Evolutionary conservation across 2,113 vertebrate species (phyloP).

Genomic region (Bos taurus): ARS-UCD2.0 NC_037337.1:73379001-73379500

Average conservation of each 20-base stretch:
- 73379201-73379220: neutral
- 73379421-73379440: neutral
- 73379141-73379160: neutral
- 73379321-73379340: neutral
- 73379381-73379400: slow-evolving; percentile 45
- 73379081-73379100: neutral
- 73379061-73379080: neutral
- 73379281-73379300: slow-evolving; percentile 49
- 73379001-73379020: neutral
- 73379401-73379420: neutral
- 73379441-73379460: neutral
- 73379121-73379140: neutral
- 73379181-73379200: neutral
- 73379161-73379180: neutral
- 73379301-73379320: slow-evolving; percentile 19
- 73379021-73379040: slow-evolving; percentile 5
- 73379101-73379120: slow-evolving; percentile 36
- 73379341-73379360: neutral
- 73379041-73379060: neutral
- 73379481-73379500: neutral
- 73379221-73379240: slow-evolving; percentile 30
- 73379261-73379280: slow-evolving; percentile 32
- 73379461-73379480: neutral
- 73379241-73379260: neutral
- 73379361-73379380: slow-evolving; percentile 37